Conservation (phyloP, 1,140 invertebrate genomes). For the Myzus persicae region DNA sequence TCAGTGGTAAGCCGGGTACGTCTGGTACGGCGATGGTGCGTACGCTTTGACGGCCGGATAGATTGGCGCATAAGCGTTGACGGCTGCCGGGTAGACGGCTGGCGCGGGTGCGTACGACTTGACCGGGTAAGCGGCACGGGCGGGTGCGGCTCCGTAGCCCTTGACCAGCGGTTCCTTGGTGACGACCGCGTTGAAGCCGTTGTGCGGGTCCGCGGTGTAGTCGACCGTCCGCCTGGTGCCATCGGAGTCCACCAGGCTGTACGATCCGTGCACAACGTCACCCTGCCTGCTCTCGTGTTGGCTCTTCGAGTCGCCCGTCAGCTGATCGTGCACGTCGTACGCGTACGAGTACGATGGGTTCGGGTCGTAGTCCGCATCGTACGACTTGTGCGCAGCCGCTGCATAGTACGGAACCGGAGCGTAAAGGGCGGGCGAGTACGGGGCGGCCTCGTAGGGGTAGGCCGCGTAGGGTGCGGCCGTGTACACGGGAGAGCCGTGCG, state of each 20-base stretch:
- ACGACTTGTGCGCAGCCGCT: neutral
- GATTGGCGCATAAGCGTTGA: conserved; percentile 51
- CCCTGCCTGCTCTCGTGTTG: conserved; percentile 74
- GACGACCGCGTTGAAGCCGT: conserved; percentile 61
- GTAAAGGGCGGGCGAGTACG: conserved; percentile 27
- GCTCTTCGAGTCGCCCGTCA: conserved; percentile 74
- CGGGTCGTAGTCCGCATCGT: conserved; percentile 60
- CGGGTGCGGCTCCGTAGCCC: conserved; percentile 65
- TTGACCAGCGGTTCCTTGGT: conserved; percentile 63
- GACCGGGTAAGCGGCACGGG: conserved; percentile 71
- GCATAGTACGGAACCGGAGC: conserved; percentile 58
- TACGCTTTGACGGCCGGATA: neutral
- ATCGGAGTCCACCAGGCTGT: conserved; percentile 67
- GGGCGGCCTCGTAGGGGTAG: conserved; percentile 21
- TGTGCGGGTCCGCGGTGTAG: conserved; percentile 62
- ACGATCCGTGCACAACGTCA: conserved; percentile 74
- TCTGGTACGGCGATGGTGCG: neutral
- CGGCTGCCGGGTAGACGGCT: conserved; percentile 51
- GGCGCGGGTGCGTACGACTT: conserved; percentile 61
- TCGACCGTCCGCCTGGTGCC: conserved; percentile 63
- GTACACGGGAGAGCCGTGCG: conserved; percentile 36
- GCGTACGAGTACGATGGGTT: conserved; percentile 69
- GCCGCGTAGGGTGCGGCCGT: neutral
- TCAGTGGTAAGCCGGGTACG: conserved; percentile 44
- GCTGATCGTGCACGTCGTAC: conserved; percentile 74